phyloP scores from a whole-genome alignment of 1,140 invertebrate genomes.

The Drosophila paulistorum region DNA sequence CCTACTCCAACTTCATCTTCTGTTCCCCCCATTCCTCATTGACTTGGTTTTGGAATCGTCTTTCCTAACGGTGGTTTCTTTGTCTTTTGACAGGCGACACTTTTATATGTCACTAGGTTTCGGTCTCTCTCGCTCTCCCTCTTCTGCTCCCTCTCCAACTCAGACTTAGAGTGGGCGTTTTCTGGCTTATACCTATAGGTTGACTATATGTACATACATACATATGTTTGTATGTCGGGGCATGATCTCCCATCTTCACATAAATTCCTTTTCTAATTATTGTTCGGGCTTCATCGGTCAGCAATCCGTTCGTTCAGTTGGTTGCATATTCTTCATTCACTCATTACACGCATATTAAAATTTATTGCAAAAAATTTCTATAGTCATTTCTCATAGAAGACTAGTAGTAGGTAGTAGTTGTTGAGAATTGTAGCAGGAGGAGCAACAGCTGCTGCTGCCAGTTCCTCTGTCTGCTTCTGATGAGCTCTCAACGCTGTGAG shows the following conservation, averaged over 20 bases:
- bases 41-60: constrained; percentile 8
- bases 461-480: constrained; percentile 30
- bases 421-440: constrained; percentile 15
- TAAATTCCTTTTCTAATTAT: constrained; percentile 74
- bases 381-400: constrained; percentile 79
- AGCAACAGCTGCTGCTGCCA: constrained; percentile 20
- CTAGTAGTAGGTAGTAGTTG: constrained; percentile 48
- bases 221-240: too few relatives aligned
- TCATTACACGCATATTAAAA: constrained; percentile 82
- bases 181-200: constrained; percentile 8
- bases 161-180: not conserved
- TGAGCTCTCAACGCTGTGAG: constrained; percentile 35
- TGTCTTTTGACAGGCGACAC: constrained; percentile 71
- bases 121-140: constrained; percentile 22
- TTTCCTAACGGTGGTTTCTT: constrained; percentile 50
- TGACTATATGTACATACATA: constrained; percentile 33
- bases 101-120: constrained; percentile 80
- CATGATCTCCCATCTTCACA: constrained; percentile 24
- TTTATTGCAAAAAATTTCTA: constrained; percentile 78
- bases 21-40: not conserved
- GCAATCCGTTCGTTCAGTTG: constrained; percentile 3
- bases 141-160: constrained; percentile 1
- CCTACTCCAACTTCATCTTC: not conserved
- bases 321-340: constrained; percentile 64
- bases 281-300: constrained; percentile 27